Evolutionary conservation across 1,140 invertebrate genomes (phyloP), one percentile per base, ranked within the genome.

Genomic region (Colletes gigas): DNA sequence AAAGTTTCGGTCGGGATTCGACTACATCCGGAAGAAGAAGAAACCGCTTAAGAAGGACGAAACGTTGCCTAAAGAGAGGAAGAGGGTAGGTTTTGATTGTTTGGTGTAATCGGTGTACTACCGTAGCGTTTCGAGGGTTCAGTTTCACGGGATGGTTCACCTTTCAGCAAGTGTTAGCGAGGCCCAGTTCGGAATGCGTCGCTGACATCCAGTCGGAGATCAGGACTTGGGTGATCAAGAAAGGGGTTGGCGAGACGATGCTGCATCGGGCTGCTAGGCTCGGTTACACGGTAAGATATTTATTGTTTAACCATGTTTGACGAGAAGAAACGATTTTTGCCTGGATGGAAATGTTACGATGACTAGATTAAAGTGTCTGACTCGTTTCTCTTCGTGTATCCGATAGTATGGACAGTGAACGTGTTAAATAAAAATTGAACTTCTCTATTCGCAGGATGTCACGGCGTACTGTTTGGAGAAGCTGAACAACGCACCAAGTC

Each of bases 211-310:
- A 96, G 81, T 95, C 95, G 79, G 97, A 98, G 93, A 97, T 98
- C 63, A 97, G 98, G 92, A 95, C 96, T 67, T 97, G 98, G 96
- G 97, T 98, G 75, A 96, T 98, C 65, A 99, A 98, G 91, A 98
- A 98, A 92, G 97, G 98, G 21, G 96, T 98, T 15, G 98, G 98
- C 15, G 98, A 99, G 92, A 98, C 98, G 0, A 95, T 97, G 81
- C 94, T 99, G 63, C 98, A 99, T 90, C 95, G 98, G 88, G 97
- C 98, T 70, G 97, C 98, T 14, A 95, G 98, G 88, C 95, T 98
- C 62, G 97, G 98, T 65, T 97, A 98, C 89, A 96, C 96, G 90
- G 97, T 98, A 94, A 95, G 95, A 92, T 41, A 65, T 67, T 44
- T 19, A 55, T n/a, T 19, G 0, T 7, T 4, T 19, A 19, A 57